phyloP scores from a whole-genome alignment of 1,140 invertebrate species.

The Meloidogyne floridensis region DNA sequence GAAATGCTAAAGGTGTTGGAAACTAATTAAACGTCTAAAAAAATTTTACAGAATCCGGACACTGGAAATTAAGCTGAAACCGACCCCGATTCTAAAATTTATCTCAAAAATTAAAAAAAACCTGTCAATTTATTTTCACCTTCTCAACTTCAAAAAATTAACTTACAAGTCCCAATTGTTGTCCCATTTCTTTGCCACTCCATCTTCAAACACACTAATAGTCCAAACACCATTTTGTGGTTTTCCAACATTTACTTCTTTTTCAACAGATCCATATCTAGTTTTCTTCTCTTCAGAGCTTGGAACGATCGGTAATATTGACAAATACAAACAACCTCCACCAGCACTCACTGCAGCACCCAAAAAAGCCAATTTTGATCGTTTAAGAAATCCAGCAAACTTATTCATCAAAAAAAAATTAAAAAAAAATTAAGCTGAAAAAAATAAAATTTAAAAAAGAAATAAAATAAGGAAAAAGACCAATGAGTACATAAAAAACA shows the following conservation, averaged over 20 bases:
- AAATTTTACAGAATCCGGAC: no score
- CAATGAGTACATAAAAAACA: neutral
- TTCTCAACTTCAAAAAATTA: slow-evolving; percentile 4
- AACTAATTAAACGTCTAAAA: no score
- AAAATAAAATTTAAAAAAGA: no score
- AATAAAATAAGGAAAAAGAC: no score
- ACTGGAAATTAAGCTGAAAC: no score
- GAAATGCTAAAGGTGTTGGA: no score
- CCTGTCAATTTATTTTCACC: no score
- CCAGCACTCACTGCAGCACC: neutral
- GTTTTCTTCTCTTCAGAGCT: neutral
- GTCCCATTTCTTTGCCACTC: slow-evolving; percentile 49
- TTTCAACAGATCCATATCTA: neutral
- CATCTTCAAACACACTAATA: neutral
- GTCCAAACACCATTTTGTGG: neutral
- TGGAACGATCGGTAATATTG: neutral
- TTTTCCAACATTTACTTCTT: neutral
- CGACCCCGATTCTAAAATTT: no score
- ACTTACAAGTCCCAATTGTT: slow-evolving; percentile 58
- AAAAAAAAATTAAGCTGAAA: no score
- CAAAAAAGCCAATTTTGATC: neutral
- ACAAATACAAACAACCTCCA: neutral
- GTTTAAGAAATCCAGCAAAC: neutral
- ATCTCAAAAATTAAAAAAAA: no score
- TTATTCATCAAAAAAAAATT: neutral